Conservation (phyloP, 2,888 invertebrate genomes). For the Aethes cnicana region DNA sequence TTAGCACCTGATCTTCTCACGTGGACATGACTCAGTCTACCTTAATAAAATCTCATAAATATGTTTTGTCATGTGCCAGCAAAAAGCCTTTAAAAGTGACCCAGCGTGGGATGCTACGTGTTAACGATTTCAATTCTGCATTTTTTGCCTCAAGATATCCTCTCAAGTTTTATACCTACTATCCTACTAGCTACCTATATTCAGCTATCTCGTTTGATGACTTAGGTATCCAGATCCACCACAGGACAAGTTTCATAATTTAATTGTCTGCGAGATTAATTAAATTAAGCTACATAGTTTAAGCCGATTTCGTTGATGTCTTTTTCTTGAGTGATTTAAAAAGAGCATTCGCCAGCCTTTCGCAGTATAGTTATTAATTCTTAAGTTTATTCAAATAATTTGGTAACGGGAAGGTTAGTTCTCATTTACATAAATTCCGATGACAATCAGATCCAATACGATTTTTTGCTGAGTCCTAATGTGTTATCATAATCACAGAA, state of each 20-base stretch:
- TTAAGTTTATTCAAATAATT: too few species aligned
- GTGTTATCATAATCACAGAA: not conserved
- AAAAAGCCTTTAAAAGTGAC: conserved; percentile 27
- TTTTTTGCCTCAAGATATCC: conserved; percentile 4
- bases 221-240: too few species aligned
- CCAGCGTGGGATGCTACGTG: conserved; percentile 24
- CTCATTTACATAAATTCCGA: too few species aligned
- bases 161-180: not conserved
- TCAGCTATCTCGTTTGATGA: conserved; percentile 5
- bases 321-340: conserved; percentile 18
- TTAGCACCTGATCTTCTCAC: conserved; percentile 53
- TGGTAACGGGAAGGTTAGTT: too few species aligned
- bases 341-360: too few species aligned
- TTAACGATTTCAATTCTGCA: not conserved
- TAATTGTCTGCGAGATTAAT: not conserved
- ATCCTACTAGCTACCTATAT: too few species aligned
- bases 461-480: too few species aligned
- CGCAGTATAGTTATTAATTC: too few species aligned
- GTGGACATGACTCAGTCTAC: conserved; percentile 47
- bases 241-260: not conserved
- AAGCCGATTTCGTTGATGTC: conserved; percentile 20
- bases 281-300: not conserved
- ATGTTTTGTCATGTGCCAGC: conserved; percentile 30
- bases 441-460: too few species aligned
- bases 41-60: conserved; percentile 38